Base-by-base conservation (phyloP, 2,797 vertebrate genomes). In the Mormyrus proboscirostris region DNA sequence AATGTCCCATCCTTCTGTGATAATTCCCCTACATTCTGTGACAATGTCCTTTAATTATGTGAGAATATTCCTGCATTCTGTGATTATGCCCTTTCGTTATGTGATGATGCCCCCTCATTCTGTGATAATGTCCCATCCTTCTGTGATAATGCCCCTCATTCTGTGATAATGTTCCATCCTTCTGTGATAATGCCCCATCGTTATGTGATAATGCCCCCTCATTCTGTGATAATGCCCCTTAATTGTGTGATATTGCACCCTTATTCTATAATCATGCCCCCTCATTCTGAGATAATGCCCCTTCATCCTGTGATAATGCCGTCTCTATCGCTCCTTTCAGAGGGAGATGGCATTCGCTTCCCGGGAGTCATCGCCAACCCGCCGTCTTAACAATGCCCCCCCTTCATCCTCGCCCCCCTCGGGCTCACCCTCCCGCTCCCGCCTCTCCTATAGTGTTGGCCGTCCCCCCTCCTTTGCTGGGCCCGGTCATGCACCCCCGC, bases 311-410 rank as follows among this genome's bases (percentile, higher is more conserved):
- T 69, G 10, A 12, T 33, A 33, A 5, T 73, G n/a, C 4, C 49
- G 2, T 16, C 9, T 86, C 19, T 88, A 3, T 55, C 83, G 87
- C 90, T 10, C 47, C 73, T 87, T 86, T 0, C 94, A 99, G 98
- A 96, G 98, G 91, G 98, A 99, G 92, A 98, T 99, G 97, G 97
- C 98, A 12, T 99, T 99, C 47, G 96, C 97, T 0, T 98, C 98
- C 22, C 96, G 98, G 92, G 98, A 99, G 90, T 99, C 98, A 0
- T 97, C 98, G 0, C 97, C 98, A 41, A 97, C 96, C 73, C 97
- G 97, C 29, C 98, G 98, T 29, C 96, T 99, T 91, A 98, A 97
- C 95, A 97, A 95, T 93, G 94, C 97, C 0, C 96, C 97, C n/a
- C 94, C 97, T 0, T 97, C 97, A 0, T 95, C 98, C 0, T 97